phyloP scores from a whole-genome alignment of 2,113 vertebrate species.

The Turnix velox region DNA sequence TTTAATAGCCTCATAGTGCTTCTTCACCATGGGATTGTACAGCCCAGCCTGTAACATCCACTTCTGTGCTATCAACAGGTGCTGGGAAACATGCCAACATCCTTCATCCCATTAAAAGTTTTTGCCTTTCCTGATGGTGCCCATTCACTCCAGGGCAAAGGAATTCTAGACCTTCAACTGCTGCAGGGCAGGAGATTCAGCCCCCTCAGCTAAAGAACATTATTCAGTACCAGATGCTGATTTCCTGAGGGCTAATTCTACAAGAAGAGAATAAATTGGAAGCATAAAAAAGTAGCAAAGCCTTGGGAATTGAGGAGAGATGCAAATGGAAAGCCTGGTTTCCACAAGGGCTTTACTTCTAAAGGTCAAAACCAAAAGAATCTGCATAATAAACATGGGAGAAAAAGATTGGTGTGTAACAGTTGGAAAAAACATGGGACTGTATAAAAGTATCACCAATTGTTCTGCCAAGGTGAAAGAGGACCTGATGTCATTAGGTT shows the following conservation, averaged over 20 bases:
- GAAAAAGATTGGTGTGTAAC: neutral
- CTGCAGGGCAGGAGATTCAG: neutral
- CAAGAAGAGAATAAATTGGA: neutral
- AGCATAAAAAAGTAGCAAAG: neutral
- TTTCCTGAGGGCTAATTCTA: slow-evolving; percentile 3
- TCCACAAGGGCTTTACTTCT: neutral
- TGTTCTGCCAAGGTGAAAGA: slow-evolving; percentile 23
- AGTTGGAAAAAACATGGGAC: neutral
- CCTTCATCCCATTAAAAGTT: neutral
- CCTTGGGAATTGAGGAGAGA: neutral
- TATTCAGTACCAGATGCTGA: slow-evolving; percentile 9
- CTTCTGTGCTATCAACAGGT: slow-evolving; percentile 21
- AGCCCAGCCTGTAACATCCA: neutral
- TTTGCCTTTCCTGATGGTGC: neutral
- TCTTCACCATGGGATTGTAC: neutral
- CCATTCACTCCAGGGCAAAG: neutral
- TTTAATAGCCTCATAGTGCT: neutral
- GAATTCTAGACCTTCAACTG: neutral
- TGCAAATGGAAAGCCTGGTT: neutral
- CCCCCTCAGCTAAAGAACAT: neutral
- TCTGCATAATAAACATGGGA: neutral
- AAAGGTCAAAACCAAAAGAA: slow-evolving; percentile 35
- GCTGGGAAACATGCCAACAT: neutral
- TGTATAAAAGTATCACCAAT: neutral
- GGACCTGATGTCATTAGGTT: neutral